These are phyloP conservation scores for Drosophila vallismaia DNA, from an alignment of 2,888 invertebrate species.

Conservation along the genomic window DNA sequence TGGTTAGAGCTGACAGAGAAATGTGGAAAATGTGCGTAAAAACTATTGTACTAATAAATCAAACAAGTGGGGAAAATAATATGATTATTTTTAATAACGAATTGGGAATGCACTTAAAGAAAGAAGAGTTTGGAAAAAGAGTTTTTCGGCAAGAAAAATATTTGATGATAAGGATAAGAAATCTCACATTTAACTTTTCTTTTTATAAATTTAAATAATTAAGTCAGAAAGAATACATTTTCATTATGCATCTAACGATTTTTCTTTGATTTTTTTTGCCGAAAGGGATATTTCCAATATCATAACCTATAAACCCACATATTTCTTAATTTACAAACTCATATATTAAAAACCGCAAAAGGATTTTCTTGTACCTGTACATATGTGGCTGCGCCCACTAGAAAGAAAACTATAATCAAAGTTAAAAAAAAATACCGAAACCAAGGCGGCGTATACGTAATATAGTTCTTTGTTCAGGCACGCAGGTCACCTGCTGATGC, in stretches of 20 bases:
- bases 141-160: no score
- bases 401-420: constrained; percentile 25
- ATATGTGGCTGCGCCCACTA: constrained; percentile 26
- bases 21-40: constrained; percentile 62
- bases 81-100: neutral
- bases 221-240: no score
- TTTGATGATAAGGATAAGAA: no score
- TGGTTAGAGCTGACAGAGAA: constrained; percentile 6
- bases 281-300: no score
- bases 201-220: no score
- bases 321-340: constrained; percentile 10
- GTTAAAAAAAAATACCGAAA: constrained; percentile 15
- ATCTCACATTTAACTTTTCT: no score
- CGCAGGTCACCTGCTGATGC: constrained; percentile 46
- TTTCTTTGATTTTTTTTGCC: no score
- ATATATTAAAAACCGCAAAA: constrained; percentile 22
- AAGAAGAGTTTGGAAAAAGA: neutral
- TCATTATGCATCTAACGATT: no score
- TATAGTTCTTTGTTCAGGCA: constrained; percentile 36
- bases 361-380: constrained; percentile 32
- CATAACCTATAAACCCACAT: no score
- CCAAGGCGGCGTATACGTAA: constrained; percentile 37
- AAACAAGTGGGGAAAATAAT: constrained; percentile 37
- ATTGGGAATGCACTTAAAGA: neutral
- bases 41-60: constrained; percentile 70